Evolutionary conservation across 2,888 invertebrate species (phyloP).

Genomic region (Julus scanicus): DNA sequence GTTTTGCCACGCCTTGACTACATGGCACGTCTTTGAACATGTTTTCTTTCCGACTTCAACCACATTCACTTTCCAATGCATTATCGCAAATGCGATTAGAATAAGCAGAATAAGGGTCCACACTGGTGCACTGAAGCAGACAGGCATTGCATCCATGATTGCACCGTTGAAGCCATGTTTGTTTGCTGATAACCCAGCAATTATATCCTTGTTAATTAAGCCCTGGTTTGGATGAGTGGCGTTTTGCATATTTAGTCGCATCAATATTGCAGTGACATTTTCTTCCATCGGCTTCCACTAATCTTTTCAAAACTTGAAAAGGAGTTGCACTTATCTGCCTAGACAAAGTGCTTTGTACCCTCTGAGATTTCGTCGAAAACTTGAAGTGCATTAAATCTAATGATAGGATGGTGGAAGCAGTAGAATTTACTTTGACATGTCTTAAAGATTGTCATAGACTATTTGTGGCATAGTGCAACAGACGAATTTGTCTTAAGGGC

Average conservation of each 20-base stretch:
- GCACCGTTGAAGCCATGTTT: conserved; percentile 50
- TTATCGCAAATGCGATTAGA: conserved; percentile 34
- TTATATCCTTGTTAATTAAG: conserved; percentile 51
- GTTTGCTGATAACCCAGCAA: conserved; percentile 47
- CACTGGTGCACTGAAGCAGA: conserved; percentile 30
- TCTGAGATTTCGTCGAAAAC: conserved; percentile 42
- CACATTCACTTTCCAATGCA: conserved; percentile 13
- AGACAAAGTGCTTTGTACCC: conserved; percentile 47
- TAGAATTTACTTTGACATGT: conserved; percentile 45
- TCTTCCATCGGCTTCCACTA: conserved; percentile 39
- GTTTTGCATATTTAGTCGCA: conserved; percentile 36
- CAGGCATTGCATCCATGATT: conserved; percentile 41
- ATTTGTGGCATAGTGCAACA: conserved; percentile 25
- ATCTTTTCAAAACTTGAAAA: conserved; percentile 22
- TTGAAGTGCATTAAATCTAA: conserved; percentile 47
- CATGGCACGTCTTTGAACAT: background rate
- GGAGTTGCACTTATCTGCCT: conserved; percentile 44
- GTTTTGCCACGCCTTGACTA: background rate
- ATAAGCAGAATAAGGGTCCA: conserved; percentile 31
- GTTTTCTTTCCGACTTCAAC: conserved; percentile 25
- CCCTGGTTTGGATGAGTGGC: conserved; percentile 46
- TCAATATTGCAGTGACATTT: conserved; percentile 34
- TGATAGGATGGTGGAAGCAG: conserved; percentile 43
- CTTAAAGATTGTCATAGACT: conserved; percentile 33
- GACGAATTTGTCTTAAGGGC: conserved; percentile 34